Conservation (phyloP, 1,140 invertebrate genomes). For the Camponotus pennsylvanicus region DNA sequence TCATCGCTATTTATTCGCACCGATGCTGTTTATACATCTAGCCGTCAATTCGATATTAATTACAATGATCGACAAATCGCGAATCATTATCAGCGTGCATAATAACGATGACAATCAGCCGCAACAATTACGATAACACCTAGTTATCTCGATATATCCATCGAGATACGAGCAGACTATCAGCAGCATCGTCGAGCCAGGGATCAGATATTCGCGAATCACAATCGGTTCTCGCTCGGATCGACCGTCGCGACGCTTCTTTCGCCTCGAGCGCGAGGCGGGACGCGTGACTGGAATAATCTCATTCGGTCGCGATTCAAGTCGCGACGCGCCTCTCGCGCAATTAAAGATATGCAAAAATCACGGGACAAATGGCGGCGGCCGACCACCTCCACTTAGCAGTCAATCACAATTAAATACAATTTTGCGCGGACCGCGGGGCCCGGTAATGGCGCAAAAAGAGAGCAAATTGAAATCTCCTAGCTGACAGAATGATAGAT, state of each 20-base stretch:
- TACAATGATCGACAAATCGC: constrained; percentile 6
- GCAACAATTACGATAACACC: constrained; percentile 22
- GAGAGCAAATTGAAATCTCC: constrained; percentile 86
- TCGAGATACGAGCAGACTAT: neutral
- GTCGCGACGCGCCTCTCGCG: constrained; percentile 61
- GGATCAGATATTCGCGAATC: neutral
- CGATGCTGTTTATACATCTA: constrained; percentile 12
- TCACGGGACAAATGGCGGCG: constrained; percentile 78
- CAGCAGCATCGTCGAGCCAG: neutral
- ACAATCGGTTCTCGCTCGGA: constrained; percentile 32
- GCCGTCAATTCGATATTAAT: constrained; percentile 21
- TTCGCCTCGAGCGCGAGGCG: constrained; percentile 11
- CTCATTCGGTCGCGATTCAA: constrained; percentile 63
- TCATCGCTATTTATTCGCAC: neutral
- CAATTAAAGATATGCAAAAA: constrained; percentile 82
- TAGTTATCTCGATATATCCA: neutral
- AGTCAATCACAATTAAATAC: constrained; percentile 86
- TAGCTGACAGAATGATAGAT: constrained; percentile 85
- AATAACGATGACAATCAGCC: neutral
- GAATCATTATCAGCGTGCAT: neutral
- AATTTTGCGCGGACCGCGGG: constrained; percentile 82
- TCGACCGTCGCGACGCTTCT: constrained; percentile 28
- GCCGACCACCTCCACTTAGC: constrained; percentile 81
- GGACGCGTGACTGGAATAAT: constrained; percentile 58
- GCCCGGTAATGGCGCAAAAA: constrained; percentile 83